These are phyloP conservation scores for Asteroscopus sphinx DNA, from an alignment of 2,888 invertebrate genomes.

Conservation along the genomic window DNA sequence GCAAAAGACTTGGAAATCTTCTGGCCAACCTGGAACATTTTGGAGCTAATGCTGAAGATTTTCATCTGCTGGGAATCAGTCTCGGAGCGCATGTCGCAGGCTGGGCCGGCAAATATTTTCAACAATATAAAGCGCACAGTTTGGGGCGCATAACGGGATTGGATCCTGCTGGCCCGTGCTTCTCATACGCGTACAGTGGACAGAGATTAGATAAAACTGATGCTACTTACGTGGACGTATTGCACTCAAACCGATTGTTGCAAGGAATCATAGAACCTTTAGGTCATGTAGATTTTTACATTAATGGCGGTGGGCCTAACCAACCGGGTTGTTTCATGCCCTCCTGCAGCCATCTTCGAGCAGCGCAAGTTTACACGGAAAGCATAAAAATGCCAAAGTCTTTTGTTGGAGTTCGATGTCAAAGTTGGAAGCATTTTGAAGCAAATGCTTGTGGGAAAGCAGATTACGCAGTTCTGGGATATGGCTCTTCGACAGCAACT, in stretches of 20 bases:
- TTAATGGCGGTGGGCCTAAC: constrained; percentile 92
- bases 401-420: constrained; percentile 78
- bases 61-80: constrained; percentile 90
- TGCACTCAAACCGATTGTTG: constrained; percentile 84
- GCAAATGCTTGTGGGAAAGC: constrained; percentile 75
- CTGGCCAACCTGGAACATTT: constrained; percentile 84
- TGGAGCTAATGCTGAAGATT: constrained; percentile 82
- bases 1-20: constrained; percentile 87
- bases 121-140: constrained; percentile 75
- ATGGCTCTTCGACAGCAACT: constrained; percentile 80
- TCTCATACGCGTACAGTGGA: constrained; percentile 80
- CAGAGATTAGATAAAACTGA: constrained; percentile 83
- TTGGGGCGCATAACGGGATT: constrained; percentile 85
- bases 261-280: constrained; percentile 88
- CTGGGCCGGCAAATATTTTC: constrained; percentile 85
- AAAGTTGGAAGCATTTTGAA: constrained; percentile 81
- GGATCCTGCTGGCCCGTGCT: constrained; percentile 88
- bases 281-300: constrained; percentile 94
- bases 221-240: constrained; percentile 82
- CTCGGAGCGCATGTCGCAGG: constrained; percentile 90
- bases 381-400: constrained; percentile 81
- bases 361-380: constrained; percentile 82
- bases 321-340: constrained; percentile 92
- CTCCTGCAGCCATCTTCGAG: constrained; percentile 85
- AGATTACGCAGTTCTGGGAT: constrained; percentile 80